Base-by-base conservation (phyloP, 2,888 invertebrate genomes). In the Drosophila fungiperda region DNA sequence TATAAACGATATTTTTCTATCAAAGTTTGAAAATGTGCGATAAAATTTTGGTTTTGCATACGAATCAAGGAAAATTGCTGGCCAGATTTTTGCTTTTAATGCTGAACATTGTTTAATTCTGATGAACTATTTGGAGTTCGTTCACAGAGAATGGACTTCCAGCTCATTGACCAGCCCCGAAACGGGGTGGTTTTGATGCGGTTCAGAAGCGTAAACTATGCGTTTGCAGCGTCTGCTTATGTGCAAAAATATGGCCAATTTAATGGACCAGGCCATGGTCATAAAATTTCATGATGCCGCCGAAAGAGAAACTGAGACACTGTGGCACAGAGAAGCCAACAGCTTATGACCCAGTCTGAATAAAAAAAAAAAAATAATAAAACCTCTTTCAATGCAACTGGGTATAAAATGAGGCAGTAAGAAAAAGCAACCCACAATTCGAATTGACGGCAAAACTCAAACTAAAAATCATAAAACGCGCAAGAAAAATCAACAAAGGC, bases 231-330 rank as follows among this genome's bases (percentile, higher is more conserved):
- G 73, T 65, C 70, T 77, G 75, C 67, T 83, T 87, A 82, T 83
- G 82, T 59, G 80, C 75, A 73, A 69, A 87, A 82, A 86, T 87
- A 82, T 84, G 67, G 84, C 73, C 84, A 84, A 82, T 87, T 84
- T 80, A 84, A 84, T 84, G 87, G 84, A 68, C 59, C 70, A 68
- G 77, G 50, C 66, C 71, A 77, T 60, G 73, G 50, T 32, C 63
- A 76, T 76, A 76, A 76, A 76, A 58, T 61, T 60, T 40, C 48
- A 53, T 36, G 48, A 53, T 36, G 32, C 23, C 23, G 53, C 23
- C 32, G 23, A 17, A 26, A 49, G 36, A 26, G 53, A 33, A 50
- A 33, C 20, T 36, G 23, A 32, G 26, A 52, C n/a, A 23, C 20
- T 11, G 36, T 20, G 9, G 9, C 38, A 11, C 33, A 36, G n/a